Percentiles rank a stretch among this genome's conserved stretches.
These are phyloP conservation scores for Phyllostomus hastatus DNA, from an alignment of 2,113 vertebrate genomes.

Conservation along the genomic window DNA sequence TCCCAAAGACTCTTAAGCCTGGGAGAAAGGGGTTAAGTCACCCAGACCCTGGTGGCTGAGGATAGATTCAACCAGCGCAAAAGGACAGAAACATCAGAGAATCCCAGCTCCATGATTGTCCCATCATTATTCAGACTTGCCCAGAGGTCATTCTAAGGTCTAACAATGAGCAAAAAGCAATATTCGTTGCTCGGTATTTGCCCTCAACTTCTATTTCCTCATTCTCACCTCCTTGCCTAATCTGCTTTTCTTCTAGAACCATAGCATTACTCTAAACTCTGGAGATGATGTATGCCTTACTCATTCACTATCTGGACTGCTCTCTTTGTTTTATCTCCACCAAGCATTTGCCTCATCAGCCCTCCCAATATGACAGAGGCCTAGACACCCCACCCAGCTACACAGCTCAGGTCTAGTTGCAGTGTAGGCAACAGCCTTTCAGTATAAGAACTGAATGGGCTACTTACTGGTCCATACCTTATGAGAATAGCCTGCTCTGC, in stretches of 20 bases:
- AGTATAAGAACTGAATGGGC: not conserved
- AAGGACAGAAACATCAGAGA: not conserved
- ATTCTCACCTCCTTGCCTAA: not conserved
- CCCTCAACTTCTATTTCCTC: not conserved
- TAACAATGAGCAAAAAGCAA: not conserved
- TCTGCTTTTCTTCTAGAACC: not conserved
- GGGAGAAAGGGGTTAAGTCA: not conserved
- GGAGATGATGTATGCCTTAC: not conserved
- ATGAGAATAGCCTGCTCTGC: not conserved
- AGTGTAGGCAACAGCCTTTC: not conserved
- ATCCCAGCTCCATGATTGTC: not conserved
- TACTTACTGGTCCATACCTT: not conserved
- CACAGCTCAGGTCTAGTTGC: not conserved
- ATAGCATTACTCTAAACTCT: not conserved
- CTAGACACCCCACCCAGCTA: not conserved
- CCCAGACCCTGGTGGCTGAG: not conserved
- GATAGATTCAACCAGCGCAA: not conserved
- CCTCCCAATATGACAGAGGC: not conserved
- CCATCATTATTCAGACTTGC: not conserved
- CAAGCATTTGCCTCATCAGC: not conserved
- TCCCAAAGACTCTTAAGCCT: constrained; percentile 33
- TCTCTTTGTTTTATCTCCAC: not conserved
- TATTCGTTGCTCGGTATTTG: not conserved
- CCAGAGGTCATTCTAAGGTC: not conserved
- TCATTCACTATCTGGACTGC: not conserved